These are phyloP conservation scores for Siniperca knerii DNA, from an alignment of 2,113 vertebrate genomes.

Conservation along the genomic window DNA sequence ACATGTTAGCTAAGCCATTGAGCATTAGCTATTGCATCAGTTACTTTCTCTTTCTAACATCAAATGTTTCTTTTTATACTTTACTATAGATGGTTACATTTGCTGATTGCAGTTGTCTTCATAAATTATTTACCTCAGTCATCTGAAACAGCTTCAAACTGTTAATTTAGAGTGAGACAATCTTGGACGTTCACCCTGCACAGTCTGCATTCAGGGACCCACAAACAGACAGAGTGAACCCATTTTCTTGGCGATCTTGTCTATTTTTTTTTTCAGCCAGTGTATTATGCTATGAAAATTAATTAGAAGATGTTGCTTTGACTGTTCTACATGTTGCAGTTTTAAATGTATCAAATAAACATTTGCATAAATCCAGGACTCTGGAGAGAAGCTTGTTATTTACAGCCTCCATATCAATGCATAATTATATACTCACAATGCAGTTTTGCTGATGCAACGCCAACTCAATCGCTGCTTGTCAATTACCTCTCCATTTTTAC, in stretches of 20 bases:
- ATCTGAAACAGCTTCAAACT: not conserved
- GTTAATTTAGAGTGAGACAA: not conserved
- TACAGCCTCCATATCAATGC: slow-evolving; percentile 28
- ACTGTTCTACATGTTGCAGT: slow-evolving; percentile 18
- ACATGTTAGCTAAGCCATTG: not conserved
- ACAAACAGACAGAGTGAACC: not conserved
- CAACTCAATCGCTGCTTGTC: slow-evolving; percentile 28
- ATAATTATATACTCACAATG: slow-evolving; percentile 32
- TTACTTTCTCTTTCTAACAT: not conserved
- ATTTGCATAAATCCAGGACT: slow-evolving; percentile 41
- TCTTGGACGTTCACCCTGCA: not conserved
- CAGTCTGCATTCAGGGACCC: not conserved
- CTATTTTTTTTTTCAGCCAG: not conserved
- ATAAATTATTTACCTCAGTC: not conserved
- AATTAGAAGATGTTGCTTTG: slow-evolving; percentile 4
- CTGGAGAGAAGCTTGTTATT: slow-evolving; percentile 42
- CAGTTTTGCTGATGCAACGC: slow-evolving; percentile 51
- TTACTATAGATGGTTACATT: not conserved
- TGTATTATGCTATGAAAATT: not conserved
- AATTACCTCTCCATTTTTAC: slow-evolving; percentile 3
- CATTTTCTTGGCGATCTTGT: not conserved
- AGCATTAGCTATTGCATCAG: not conserved
- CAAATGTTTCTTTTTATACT: not conserved
- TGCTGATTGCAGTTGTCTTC: not conserved
- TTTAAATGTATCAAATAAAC: slow-evolving; percentile 21